A percentile compares a stretch with the other conserved stretches of the same genome.
These are phyloP conservation scores for Xenopus laevis DNA, from an alignment of 2,113 vertebrate genomes.

Conservation along the genomic window DNA sequence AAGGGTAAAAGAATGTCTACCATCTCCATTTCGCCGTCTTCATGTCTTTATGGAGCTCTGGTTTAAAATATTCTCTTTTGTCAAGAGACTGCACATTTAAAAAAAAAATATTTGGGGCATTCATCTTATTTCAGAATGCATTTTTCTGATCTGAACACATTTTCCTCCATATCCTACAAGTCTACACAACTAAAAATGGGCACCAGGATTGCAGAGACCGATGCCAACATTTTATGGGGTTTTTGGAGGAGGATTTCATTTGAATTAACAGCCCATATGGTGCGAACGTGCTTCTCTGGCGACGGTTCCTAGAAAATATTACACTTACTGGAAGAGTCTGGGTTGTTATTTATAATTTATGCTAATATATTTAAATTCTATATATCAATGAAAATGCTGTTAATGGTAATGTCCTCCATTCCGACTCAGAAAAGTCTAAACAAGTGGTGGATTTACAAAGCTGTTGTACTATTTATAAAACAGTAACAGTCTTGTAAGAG, in stretches of 20 bases:
- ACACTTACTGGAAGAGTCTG: not conserved
- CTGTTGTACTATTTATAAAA: too few relatives aligned
- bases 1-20: too few relatives aligned
- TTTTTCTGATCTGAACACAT: not conserved
- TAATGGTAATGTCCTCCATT: not conserved
- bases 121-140: not conserved
- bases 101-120: not conserved
- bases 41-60: too few relatives aligned
- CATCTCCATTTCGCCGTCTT: too few relatives aligned
- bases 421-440: not conserved
- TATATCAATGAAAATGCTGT: not conserved
- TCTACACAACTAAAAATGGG: not conserved
- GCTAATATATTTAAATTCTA: not conserved
- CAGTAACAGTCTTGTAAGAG: too few relatives aligned
- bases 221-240: not conserved
- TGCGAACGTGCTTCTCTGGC: not conserved
- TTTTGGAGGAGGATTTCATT: not conserved
- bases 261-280: not conserved
- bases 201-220: not conserved
- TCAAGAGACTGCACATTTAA: too few relatives aligned
- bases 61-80: too few relatives aligned
- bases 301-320: not conserved
- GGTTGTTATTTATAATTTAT: not conserved
- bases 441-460: too few relatives aligned
- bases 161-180: not conserved